These are phyloP conservation scores for Caenorhabditis becei DNA, from an alignment of 2,888 invertebrate genomes.

Conservation along the genomic window DNA sequence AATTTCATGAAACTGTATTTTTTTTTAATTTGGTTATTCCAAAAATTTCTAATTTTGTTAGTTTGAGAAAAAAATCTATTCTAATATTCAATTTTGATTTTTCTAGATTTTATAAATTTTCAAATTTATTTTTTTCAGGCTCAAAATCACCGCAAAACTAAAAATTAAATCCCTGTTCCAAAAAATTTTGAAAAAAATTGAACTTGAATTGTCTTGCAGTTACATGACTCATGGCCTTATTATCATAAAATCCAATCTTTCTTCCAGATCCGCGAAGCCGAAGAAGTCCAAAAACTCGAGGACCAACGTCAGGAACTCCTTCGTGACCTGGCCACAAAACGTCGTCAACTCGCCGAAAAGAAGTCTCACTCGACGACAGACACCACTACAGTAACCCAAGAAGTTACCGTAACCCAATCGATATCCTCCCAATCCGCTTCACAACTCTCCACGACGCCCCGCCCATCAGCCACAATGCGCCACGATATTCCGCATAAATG, in stretches of 20 bases:
- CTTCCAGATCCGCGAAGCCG: conserved; percentile 56
- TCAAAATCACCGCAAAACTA: too few relatives aligned
- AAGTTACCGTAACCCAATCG: conserved; percentile 18
- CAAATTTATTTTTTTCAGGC: too few relatives aligned
- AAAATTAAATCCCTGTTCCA: too few relatives aligned
- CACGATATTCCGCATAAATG: conserved; percentile 71
- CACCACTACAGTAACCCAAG: conserved; percentile 45
- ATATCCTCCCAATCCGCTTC: conserved; percentile 34
- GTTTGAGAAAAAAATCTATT: too few relatives aligned
- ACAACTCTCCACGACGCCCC: conserved; percentile 23
- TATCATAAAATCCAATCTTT: conserved; percentile 4
- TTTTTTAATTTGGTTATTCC: too few relatives aligned
- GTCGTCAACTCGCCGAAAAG: conserved; percentile 38
- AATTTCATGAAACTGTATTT: too few relatives aligned
- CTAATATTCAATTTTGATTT: too few relatives aligned
- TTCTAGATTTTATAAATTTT: too few relatives aligned
- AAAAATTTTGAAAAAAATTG: background rate
- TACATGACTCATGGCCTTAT: too few relatives aligned
- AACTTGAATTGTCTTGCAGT: too few relatives aligned
- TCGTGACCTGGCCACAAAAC: conserved; percentile 35
- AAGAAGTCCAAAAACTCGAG: conserved; percentile 52
- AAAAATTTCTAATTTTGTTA: too few relatives aligned
- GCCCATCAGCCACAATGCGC: conserved; percentile 66
- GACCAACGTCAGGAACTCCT: conserved; percentile 49
- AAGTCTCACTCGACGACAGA: conserved; percentile 45